Percentiles rank a stretch among this genome's conserved stretches.
Conservation (phyloP, 2,797 vertebrate genomes). For the Molossus alvarezi region DNA sequence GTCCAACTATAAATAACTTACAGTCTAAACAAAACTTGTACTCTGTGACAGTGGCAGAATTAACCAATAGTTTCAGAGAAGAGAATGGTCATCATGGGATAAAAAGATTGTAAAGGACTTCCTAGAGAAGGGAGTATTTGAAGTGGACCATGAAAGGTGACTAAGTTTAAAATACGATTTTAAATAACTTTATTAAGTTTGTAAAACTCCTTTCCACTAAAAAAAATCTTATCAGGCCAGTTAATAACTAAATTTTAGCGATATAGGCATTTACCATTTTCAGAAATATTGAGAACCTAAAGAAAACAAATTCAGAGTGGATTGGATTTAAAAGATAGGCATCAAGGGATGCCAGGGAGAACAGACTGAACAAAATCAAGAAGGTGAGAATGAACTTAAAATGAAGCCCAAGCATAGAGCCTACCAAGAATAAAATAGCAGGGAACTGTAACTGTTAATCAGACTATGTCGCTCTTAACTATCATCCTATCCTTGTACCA, state of each 20-base stretch:
- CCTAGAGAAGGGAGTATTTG: neutral
- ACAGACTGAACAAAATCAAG: neutral
- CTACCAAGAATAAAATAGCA: neutral
- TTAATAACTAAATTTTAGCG: neutral
- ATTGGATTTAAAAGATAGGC: neutral
- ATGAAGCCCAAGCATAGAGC: neutral
- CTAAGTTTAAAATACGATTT: neutral
- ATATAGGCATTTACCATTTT: neutral
- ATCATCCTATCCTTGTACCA: neutral
- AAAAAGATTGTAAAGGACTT: neutral
- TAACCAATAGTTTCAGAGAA: neutral
- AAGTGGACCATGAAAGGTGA: neutral
- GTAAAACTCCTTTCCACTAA: neutral
- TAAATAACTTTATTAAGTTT: slow-evolving; percentile 13
- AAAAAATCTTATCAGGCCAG: neutral
- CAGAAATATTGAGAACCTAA: neutral
- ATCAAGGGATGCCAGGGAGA: neutral
- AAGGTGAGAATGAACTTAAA: neutral
- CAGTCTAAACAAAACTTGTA: neutral
- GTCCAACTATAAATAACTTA: neutral
- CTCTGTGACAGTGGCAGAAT: neutral
- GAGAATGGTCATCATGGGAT: neutral
- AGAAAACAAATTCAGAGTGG: neutral
- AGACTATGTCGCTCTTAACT: neutral
- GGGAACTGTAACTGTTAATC: neutral